Evolutionary conservation across 2,113 vertebrate species (phyloP).

Genomic region (Zapus hudsonius): DNA sequence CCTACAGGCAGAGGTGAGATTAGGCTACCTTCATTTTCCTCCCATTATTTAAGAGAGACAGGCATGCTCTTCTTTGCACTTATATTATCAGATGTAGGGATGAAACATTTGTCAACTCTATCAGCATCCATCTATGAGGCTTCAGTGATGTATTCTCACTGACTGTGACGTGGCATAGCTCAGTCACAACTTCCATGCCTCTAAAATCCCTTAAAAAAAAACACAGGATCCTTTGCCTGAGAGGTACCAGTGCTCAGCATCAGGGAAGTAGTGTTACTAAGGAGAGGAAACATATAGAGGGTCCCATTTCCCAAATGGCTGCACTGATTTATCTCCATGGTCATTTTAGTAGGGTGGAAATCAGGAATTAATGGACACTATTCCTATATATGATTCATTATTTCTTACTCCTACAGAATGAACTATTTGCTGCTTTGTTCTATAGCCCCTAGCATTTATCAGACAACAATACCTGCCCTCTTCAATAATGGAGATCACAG

Average conservation of each 20-base stretch:
- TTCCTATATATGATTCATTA: not conserved
- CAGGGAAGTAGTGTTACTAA: not conserved
- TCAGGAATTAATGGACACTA: not conserved
- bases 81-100: not conserved
- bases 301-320: not conserved
- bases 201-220: not conserved
- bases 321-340: not conserved
- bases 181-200: not conserved
- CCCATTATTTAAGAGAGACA: not conserved
- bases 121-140: not conserved
- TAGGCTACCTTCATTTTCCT: not conserved
- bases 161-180: not conserved
- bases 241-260: not conserved
- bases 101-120: constrained; percentile 23
- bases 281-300: not conserved
- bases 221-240: not conserved
- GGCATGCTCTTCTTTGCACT: not conserved
- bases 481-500: not conserved
- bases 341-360: not conserved
- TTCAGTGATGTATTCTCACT: not conserved
- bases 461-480: not conserved
- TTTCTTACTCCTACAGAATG: not conserved
- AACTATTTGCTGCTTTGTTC: not conserved
- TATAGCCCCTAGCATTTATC: not conserved
- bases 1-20: not conserved